Base-by-base conservation (phyloP, 2,888 invertebrate species). In the Siphlonurus alternatus region DNA sequence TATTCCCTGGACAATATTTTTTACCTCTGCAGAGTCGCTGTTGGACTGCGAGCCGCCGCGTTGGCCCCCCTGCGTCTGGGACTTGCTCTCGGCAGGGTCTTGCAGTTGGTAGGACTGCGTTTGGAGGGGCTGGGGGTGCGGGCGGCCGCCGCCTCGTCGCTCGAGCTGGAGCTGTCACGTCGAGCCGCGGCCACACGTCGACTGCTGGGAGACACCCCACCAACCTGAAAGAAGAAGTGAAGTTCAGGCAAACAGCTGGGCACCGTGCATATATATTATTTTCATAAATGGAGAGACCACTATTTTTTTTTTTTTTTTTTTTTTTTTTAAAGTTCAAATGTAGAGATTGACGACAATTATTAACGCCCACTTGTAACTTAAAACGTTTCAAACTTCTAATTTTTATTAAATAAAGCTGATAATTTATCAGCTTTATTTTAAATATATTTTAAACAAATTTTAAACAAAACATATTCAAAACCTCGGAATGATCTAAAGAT, bases 21-120 rank as follows among this genome's bases (percentile, higher is more conserved):
- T 20, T 56, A 56, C 56, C 56, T 56, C 20, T 56, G 56, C n/a
- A 71, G 88, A 89, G 80, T 94, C 95, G 78, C 94, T 96, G 77
- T 90, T 94, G 76, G 95, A 96, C 67, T 96, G 82, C 78, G 93
- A 94, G 78, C 93, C 91, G 78, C 96, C 94, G 63, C 88, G 84
- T 71, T 93, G 25, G 20, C 56, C n/a, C 19, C 19, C 64, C 78
- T 79, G 68, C 80, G 79, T 65, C 79, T 75, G 0, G 83, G 81
- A 38, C 82, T 82, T 23, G 77, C 78, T 5, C 79, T 80, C 1
- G 80, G 79, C 71, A 56, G n/a, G n/a, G 56, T 56, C 22, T 56
- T 56, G 20, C 56, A 56, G 22, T 56, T 56, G 22, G 56, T 56
- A n/a, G 56, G 56, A 56, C 56, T 56, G n/a, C 56, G 56, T 18